Evolutionary conservation across 2,888 invertebrate species (phyloP).

Genomic region (Limnephilus auricula): DNA sequence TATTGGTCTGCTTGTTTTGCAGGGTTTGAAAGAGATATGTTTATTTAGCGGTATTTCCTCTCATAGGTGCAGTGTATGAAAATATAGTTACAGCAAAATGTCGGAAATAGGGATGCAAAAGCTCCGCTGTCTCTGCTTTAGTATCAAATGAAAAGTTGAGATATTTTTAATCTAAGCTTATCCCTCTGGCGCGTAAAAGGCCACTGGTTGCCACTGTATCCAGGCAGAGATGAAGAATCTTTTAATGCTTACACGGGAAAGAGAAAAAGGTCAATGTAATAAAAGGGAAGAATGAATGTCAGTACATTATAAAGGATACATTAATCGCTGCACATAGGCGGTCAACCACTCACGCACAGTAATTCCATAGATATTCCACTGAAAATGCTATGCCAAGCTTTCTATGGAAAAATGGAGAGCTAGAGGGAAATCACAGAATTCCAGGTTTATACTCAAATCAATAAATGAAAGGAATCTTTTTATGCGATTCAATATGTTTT

Average conservation of each 20-base stretch:
- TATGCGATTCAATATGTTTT: background rate
- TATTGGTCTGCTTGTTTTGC: no score
- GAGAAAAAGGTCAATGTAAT: background rate
- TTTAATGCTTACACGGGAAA: background rate
- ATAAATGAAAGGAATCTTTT: background rate
- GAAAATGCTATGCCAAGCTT: background rate
- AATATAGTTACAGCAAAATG: no score
- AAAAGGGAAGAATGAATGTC: background rate
- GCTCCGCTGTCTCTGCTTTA: background rate
- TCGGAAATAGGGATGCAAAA: background rate
- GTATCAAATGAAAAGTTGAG: background rate
- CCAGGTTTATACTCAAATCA: background rate
- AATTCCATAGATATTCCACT: background rate
- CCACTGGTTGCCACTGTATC: background rate
- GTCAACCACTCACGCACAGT: background rate
- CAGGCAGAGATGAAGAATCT: background rate
- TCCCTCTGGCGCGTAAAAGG: background rate
- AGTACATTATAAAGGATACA: background rate
- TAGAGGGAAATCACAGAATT: no score
- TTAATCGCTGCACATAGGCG: background rate
- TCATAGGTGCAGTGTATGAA: no score
- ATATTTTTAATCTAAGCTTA: background rate
- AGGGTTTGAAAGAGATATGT: no score
- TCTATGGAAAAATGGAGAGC: background rate
- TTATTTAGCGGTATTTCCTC: no score